These are phyloP conservation scores for Crenichthys baileyi DNA, from an alignment of 2,797 vertebrate species.

Conservation along the genomic window DNA sequence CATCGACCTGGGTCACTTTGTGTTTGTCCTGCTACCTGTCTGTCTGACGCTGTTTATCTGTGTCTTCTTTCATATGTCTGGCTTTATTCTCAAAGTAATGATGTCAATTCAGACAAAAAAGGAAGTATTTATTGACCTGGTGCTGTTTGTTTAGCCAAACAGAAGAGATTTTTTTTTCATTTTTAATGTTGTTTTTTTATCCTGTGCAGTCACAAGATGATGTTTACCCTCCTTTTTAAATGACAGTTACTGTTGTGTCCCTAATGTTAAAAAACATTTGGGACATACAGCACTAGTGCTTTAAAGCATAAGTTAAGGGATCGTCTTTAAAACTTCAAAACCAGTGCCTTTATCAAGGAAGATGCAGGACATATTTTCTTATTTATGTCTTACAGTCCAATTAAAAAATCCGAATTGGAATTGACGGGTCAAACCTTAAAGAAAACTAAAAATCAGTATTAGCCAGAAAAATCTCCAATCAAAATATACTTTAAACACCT, in stretches of 20 bases:
- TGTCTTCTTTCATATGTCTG: conserved; percentile 34
- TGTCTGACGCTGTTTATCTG: conserved; percentile 14
- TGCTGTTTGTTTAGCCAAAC: conserved; percentile 36
- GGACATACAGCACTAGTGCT: neutral
- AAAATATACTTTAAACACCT: neutral
- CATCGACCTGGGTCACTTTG: conserved; percentile 51
- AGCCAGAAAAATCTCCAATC: neutral
- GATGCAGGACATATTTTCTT: neutral
- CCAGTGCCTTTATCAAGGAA: neutral
- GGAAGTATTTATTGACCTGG: conserved; percentile 47
- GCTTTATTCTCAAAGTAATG: conserved; percentile 18
- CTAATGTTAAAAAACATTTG: too few relatives aligned
- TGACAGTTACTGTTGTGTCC: neutral
- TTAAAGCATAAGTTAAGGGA: neutral
- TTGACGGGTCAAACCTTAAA: neutral
- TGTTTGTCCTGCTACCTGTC: conserved; percentile 30
- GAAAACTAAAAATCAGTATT: neutral
- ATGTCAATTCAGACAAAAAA: conserved; percentile 27
- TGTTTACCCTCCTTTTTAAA: conserved; percentile 2
- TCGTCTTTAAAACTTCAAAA: neutral
- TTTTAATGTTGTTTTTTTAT: conserved; percentile 36
- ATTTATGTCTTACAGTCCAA: neutral
- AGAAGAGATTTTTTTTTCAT: conserved; percentile 35
- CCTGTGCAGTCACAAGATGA: conserved; percentile 16
- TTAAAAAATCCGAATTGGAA: neutral